These are phyloP conservation scores for Oreochromis mossambicus DNA, from an alignment of 2,797 vertebrate genomes.

Conservation along the genomic window DNA sequence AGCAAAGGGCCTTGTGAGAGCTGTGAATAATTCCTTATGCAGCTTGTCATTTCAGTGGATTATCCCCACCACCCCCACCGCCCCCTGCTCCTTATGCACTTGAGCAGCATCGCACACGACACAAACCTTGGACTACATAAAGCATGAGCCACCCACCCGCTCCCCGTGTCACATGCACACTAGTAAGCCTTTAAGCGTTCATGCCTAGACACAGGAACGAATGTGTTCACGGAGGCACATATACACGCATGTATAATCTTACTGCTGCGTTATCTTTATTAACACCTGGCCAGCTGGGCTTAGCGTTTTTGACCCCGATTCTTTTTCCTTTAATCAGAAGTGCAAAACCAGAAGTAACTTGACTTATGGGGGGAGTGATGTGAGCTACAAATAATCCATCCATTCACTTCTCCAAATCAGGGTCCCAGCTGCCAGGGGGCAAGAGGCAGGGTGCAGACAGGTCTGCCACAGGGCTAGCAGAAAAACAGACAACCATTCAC, in stretches of 20 bases:
- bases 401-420: background rate
- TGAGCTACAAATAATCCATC: background rate
- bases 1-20: conserved; percentile 71
- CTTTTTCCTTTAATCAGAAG: conserved; percentile 1
- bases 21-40: conserved; percentile 73
- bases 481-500: background rate
- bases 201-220: background rate
- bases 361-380: background rate
- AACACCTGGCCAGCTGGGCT: background rate
- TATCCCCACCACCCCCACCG: conserved; percentile 36
- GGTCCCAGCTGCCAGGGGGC: background rate
- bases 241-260: background rate
- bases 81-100: conserved; percentile 64
- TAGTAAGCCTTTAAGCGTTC: conserved; percentile 23
- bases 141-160: conserved; percentile 43
- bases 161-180: conserved; percentile 17
- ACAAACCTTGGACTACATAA: conserved; percentile 48
- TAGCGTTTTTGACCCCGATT: background rate
- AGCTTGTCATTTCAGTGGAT: conserved; percentile 73
- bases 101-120: conserved; percentile 55
- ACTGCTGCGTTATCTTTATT: background rate
- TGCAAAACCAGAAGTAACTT: background rate
- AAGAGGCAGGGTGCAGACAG: background rate
- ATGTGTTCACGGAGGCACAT: background rate
- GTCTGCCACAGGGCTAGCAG: background rate